Evolutionary conservation across 2,888 invertebrate species (phyloP).

Genomic region (Exephanes ischioxanthus): DNA sequence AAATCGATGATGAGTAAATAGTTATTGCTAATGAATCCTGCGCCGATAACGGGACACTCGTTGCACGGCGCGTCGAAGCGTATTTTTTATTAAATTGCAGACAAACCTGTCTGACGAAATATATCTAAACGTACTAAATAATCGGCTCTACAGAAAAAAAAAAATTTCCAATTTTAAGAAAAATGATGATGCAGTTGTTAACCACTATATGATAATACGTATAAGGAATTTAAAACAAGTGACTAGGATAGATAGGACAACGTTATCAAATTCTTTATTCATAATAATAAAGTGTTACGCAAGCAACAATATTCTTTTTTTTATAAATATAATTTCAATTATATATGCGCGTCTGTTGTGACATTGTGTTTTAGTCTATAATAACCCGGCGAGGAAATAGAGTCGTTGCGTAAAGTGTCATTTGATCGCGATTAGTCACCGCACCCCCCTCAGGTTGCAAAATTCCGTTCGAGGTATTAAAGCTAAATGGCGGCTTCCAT

Average conservation of each 20-base stretch:
- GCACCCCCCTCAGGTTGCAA: constrained; percentile 30
- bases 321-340: constrained; percentile 4
- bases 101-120: constrained; percentile 51
- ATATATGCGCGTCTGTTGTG: constrained; percentile 29
- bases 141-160: constrained; percentile 69
- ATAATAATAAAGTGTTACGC: constrained; percentile 69
- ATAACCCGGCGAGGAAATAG: constrained; percentile 39
- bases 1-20: constrained; percentile 43
- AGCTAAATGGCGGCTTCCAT: constrained; percentile 2
- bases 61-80: constrained; percentile 57
- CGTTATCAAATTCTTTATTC: constrained; percentile 82
- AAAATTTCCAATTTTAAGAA: constrained; percentile 57
- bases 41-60: constrained; percentile 37
- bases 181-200: constrained; percentile 73
- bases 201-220: constrained; percentile 68
- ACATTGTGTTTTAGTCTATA: constrained; percentile 45
- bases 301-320: constrained; percentile 46
- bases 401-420: constrained; percentile 52
- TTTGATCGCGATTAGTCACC: constrained; percentile 30
- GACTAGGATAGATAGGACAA: constrained; percentile 82
- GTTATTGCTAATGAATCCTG: constrained; percentile 46
- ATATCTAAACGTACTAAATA: constrained; percentile 65
- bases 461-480: constrained; percentile 15
- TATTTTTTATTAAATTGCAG: constrained; percentile 60
- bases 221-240: constrained; percentile 72